Conservation (phyloP, 2,888 invertebrate species). For the Diabrotica balteata region DNA sequence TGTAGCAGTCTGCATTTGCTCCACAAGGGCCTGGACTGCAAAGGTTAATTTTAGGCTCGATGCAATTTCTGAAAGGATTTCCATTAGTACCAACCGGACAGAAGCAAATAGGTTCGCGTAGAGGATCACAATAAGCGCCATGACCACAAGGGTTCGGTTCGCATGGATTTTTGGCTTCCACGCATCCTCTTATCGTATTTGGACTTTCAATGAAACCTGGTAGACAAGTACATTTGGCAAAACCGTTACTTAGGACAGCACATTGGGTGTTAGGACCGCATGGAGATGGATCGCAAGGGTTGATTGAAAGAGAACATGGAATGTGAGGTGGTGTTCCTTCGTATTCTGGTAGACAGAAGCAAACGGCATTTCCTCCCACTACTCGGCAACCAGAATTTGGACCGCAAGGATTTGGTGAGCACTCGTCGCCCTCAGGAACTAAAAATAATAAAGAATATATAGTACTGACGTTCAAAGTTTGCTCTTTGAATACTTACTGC, state of each 20-base stretch:
- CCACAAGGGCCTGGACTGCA: slow-evolving; percentile 87
- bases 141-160: slow-evolving; percentile 83
- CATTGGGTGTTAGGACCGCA: slow-evolving; percentile 92
- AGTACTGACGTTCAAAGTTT: not conserved
- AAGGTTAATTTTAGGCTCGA: slow-evolving; percentile 67
- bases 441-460: slow-evolving; percentile 48
- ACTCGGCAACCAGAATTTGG: slow-evolving; percentile 82
- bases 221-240: slow-evolving; percentile 87
- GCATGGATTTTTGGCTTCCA: slow-evolving; percentile 80
- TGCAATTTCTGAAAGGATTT: slow-evolving; percentile 82
- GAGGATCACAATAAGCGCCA: slow-evolving; percentile 81
- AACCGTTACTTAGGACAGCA: slow-evolving; percentile 76
- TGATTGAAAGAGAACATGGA: slow-evolving; percentile 74
- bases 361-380: slow-evolving; percentile 76
- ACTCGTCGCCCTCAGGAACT: slow-evolving; percentile 90
- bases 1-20: slow-evolving; percentile 82
- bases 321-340: slow-evolving; percentile 83
- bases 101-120: slow-evolving; percentile 80
- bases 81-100: slow-evolving; percentile 84
- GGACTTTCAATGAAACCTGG: slow-evolving; percentile 85
- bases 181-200: slow-evolving; percentile 85
- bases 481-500: slow-evolving; percentile 73
- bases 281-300: slow-evolving; percentile 84
- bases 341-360: slow-evolving; percentile 87
- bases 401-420: slow-evolving; percentile 84